phyloP scores from a whole-genome alignment of 23 tunicate species.

The Ascidia mentula region DNA sequence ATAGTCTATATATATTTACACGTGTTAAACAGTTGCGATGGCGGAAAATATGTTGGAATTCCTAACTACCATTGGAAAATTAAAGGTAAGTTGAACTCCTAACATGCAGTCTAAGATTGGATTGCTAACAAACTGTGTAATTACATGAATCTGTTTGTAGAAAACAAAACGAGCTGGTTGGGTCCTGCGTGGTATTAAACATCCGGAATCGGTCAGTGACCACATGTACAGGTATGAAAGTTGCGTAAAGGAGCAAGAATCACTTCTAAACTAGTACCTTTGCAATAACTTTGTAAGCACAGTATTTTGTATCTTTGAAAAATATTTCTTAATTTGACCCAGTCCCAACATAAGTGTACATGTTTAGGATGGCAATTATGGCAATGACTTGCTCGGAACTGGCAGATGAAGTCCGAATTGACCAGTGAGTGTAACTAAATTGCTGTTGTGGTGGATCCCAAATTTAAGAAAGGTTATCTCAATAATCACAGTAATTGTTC shows the following conservation, averaged over 20 bases:
- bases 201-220: constrained; percentile 87
- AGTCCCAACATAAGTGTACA: neutral
- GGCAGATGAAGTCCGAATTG: constrained; percentile 24
- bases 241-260: neutral
- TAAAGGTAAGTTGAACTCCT: constrained; percentile 50
- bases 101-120: too few species aligned
- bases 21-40: too few species aligned
- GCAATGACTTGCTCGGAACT: constrained; percentile 60
- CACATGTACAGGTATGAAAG: constrained; percentile 79
- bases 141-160: constrained; percentile 6
- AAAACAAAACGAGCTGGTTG: constrained; percentile 75
- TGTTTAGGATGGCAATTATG: constrained; percentile 80
- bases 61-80: constrained; percentile 51
- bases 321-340: neutral
- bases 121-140: too few species aligned
- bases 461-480: neutral
- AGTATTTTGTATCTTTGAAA: too few species aligned
- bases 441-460: neutral
- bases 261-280: neutral
- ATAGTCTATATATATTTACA: too few species aligned
- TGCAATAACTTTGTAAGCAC: too few species aligned
- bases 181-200: constrained; percentile 56
- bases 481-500: neutral
- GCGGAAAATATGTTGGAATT: constrained; percentile 25
- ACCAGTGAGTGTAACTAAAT: constrained; percentile 16